phyloP scores from a whole-genome alignment of 2,113 vertebrate species.

The Cisticola juncidis region DNA sequence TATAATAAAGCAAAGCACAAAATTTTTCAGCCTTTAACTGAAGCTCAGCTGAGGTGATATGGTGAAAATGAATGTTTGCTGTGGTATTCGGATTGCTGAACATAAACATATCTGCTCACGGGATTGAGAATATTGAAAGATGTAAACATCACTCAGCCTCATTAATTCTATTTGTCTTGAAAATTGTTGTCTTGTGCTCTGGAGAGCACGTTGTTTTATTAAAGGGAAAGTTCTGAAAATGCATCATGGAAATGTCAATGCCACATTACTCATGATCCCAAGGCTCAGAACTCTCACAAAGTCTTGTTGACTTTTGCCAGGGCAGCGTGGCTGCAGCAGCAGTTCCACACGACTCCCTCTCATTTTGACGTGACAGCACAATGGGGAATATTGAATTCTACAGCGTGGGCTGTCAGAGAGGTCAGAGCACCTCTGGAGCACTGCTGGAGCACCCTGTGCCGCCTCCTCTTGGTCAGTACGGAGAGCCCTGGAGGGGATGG shows the following conservation, averaged over 20 bases:
- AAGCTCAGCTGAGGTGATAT: background rate
- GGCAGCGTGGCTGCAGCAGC: background rate
- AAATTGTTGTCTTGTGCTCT: background rate
- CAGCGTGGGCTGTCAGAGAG: background rate
- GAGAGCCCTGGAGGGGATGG: background rate
- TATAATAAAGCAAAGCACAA: background rate
- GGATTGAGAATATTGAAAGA: background rate
- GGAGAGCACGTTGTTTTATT: background rate
- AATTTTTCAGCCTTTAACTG: background rate
- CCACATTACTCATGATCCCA: background rate
- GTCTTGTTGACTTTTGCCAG: background rate
- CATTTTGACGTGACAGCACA: background rate
- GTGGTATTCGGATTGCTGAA: background rate
- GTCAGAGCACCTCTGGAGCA: background rate
- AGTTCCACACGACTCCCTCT: background rate
- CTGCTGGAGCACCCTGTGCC: rapidly evolving
- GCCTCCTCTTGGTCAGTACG: background rate
- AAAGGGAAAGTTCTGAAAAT: background rate
- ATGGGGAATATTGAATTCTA: background rate
- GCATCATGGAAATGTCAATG: background rate
- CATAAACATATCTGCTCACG: background rate
- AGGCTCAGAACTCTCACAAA: background rate
- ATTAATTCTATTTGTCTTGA: conserved; percentile 2
- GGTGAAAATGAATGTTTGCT: background rate
- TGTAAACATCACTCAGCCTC: background rate